Evolutionary conservation across 2,113 vertebrate genomes (phyloP), one percentile per base, ranked within the genome.

Genomic region (Oreochromis tanganicae): DNA sequence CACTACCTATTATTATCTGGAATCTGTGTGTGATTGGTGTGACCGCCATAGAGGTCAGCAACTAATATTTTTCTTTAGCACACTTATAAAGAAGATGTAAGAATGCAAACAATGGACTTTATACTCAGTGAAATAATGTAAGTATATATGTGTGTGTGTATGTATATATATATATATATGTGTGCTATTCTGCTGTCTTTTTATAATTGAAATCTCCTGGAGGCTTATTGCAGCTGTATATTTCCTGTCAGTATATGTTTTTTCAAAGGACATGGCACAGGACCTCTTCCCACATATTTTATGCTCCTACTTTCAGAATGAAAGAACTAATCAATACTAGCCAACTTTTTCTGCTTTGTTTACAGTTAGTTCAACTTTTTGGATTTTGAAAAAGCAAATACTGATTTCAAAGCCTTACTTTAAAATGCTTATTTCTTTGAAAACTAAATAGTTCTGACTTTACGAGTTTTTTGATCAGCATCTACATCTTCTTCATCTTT

Each of bases 41-140:
- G 89, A 93, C 90, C 46, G 71, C 82, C 43, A 80, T 19, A 93
- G 90, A 95, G 92, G 94, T 94, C 95, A 94, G 19, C 84, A 59
- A 85, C 84, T 82, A 82, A 93, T 83, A 59, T 79, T 85, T 90
- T 85, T 79, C n/a, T 61, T 52, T 52, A 82, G 66, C 81, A 83
- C 55, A 61, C 87, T n/a, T 4, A 80, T 19, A 41, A 24, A 88
- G 57, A 56, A 43, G 83, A 80, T 63, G 66, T 61, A 80, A 17
- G 12, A 43, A 89, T n/a, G 81, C 48, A 92, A 93, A 87, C 36
- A 52, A 36, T 21, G 11, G 32, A 59, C 56, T 59, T 59, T 16
- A 57, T 29, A 29, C 24, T 57, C 12, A 57, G 27, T 57, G 12
- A 57, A 57, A 57, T 27, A 21, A 54, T 3, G 2, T 54, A 52